These are phyloP conservation scores for Coenobita brevimanus DNA, from an alignment of 1,140 invertebrate genomes.

Conservation along the genomic window DNA sequence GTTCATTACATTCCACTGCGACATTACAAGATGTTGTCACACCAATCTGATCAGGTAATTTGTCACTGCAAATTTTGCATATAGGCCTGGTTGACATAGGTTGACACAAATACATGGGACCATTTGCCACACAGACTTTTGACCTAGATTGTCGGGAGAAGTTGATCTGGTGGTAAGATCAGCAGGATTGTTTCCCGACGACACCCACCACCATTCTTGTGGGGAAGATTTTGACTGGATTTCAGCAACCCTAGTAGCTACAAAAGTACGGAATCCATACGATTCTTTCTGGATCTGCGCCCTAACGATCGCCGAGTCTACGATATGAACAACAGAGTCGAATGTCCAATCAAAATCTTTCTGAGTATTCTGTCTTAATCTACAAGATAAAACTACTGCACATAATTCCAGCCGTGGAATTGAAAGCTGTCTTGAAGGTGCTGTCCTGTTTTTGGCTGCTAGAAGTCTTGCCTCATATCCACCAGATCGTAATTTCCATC, in stretches of 20 bases:
- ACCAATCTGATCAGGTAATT: not conserved
- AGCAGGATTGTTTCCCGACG: too few species aligned
- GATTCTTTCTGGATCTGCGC: slow-evolving; percentile 21
- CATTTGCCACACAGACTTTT: slow-evolving; percentile 24
- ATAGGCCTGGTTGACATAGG: slow-evolving; percentile 2
- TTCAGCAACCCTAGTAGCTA: slow-evolving; percentile 6
- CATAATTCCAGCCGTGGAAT: slow-evolving; percentile 12
- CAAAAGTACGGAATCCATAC: not conserved
- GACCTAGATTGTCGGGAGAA: not conserved
- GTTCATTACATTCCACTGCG: too few species aligned
- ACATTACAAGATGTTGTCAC: too few species aligned
- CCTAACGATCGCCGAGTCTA: not conserved
- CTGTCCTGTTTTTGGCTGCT: slow-evolving; percentile 22
- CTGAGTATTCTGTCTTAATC: not conserved
- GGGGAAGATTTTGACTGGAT: too few species aligned
- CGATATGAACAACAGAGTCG: not conserved
- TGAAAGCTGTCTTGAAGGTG: not conserved
- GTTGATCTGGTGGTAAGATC: not conserved
- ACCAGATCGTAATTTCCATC: slow-evolving; percentile 12
- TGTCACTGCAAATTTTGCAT: not conserved
- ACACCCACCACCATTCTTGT: too few species aligned
- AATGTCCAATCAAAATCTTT: not conserved
- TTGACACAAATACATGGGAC: not conserved
- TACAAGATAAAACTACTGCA: not conserved
- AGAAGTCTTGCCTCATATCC: not conserved